Evolutionary conservation across 64 coral and sea anemone species (phyloP).

Genomic region (Montipora capricornis): DNA sequence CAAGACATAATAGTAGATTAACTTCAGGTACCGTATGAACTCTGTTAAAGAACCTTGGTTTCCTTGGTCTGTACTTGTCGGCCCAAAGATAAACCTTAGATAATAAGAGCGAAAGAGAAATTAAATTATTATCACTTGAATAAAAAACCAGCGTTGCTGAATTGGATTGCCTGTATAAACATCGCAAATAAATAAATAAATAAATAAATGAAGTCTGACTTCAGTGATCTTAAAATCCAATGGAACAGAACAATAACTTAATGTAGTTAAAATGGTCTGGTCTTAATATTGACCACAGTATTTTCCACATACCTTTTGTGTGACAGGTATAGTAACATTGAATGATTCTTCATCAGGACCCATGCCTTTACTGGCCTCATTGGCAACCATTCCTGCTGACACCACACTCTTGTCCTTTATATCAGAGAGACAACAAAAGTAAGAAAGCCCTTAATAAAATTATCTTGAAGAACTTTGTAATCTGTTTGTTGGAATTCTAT

Average conservation of each 20-base stretch:
- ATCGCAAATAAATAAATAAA: too few species aligned
- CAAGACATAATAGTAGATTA: neutral
- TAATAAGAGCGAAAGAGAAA: neutral
- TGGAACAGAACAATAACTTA: too few species aligned
- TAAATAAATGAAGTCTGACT: too few species aligned
- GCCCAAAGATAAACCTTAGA: conserved; percentile 90
- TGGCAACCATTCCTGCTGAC: conserved; percentile 69
- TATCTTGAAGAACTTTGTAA: too few species aligned
- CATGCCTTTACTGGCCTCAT: conserved; percentile 91
- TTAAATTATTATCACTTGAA: too few species aligned
- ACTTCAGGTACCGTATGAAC: conserved; percentile 90
- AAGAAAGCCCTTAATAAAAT: neutral
- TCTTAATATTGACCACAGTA: too few species aligned
- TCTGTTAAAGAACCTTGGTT: conserved; percentile 98
- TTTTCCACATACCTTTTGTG: conserved; percentile 80
- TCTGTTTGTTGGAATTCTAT: too few species aligned
- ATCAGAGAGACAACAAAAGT: neutral
- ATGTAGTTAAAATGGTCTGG: too few species aligned
- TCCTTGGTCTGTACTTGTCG: conserved; percentile 98
- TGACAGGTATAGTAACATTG: conserved; percentile 93
- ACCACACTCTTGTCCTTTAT: conserved; percentile 31
- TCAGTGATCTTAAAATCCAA: too few species aligned
- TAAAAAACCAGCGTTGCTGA: too few species aligned
- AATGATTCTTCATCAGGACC: conserved; percentile 95
- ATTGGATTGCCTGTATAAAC: too few species aligned